Base-by-base conservation (phyloP, 2,888 invertebrate species). In the Leucophenga montana region DNA sequence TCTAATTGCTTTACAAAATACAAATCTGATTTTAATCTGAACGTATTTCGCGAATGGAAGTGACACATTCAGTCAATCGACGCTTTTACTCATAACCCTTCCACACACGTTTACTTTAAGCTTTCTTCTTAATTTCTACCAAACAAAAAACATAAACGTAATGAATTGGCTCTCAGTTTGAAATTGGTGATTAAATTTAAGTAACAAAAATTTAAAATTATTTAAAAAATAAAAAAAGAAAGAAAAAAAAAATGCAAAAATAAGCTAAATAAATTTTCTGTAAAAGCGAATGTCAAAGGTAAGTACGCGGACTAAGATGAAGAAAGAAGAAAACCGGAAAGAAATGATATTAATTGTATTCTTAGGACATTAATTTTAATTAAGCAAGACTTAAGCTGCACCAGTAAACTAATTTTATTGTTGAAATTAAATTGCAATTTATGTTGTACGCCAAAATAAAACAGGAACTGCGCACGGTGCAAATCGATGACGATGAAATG, bases 401-500 rank as follows among this genome's bases (percentile, higher is more conserved):
- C n/a, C 50, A 16, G 9, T 50, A n/a, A 18, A 16, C 13, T 8
- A 50, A 50, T 50, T 50, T 16, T 50, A 50, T 8, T n/a, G 18
- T 50, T 50, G 6, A 50, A 13, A 50, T 18, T 50, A 18, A 50
- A 50, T 50, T n/a, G 50, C 14, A 50, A 50, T 50, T 16, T 18
- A 39, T 39, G 39, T 82, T 71, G 64, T 74, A 77, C 80, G 80
- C 76, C 73, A 82, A 16, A 48, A 46, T 64, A 64, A 64, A 80
- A 69, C 79, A 89, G 89, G 89, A 89, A 78, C 78, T 89, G 59
- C 86, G 88, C 54, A 86, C 87, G 16, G 85, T 88, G 61, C 88
- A 88, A 77, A 88, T 88, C 77, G 93, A 93, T 53, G 95, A 95
- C 81, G 95, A 94, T 79, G 95, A 95, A 89, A 95, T 95, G 95